A percentile compares a stretch with the other conserved stretches of the same genome.
These are phyloP conservation scores for Epinotia ramella DNA, from an alignment of 2,888 invertebrate species.

Conservation along the genomic window DNA sequence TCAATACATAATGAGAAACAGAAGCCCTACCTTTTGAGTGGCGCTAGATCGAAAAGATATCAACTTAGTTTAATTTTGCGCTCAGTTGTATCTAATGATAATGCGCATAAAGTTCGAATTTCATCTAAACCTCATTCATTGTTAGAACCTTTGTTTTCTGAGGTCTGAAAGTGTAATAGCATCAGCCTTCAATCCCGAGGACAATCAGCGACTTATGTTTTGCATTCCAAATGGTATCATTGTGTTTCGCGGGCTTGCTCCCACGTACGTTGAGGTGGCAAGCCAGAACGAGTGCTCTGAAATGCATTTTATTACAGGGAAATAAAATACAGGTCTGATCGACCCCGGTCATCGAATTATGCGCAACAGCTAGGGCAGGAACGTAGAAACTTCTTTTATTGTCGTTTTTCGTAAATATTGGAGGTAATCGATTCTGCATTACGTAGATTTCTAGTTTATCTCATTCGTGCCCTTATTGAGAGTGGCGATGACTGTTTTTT, in stretches of 20 bases:
- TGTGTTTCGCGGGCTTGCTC: background rate
- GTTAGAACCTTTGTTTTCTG: background rate
- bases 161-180: constrained; percentile 49
- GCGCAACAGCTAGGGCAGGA: constrained; percentile 13
- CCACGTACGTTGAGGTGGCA: background rate
- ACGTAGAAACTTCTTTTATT: background rate
- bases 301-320: background rate
- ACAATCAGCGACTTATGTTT: background rate
- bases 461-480: too few relatives aligned
- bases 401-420: background rate
- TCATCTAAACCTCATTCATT: background rate
- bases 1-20: background rate
- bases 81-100: background rate
- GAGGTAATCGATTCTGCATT: background rate
- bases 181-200: constrained; percentile 56
- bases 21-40: background rate
- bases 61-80: background rate
- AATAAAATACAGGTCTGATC: background rate
- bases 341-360: constrained; percentile 38
- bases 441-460: background rate
- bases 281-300: background rate
- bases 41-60: background rate
- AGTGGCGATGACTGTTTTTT: too few relatives aligned
- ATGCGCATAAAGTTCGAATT: background rate
- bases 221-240: background rate